Evolutionary conservation across 2,797 vertebrate species (phyloP).

Genomic region (Lates japonicus): DNA sequence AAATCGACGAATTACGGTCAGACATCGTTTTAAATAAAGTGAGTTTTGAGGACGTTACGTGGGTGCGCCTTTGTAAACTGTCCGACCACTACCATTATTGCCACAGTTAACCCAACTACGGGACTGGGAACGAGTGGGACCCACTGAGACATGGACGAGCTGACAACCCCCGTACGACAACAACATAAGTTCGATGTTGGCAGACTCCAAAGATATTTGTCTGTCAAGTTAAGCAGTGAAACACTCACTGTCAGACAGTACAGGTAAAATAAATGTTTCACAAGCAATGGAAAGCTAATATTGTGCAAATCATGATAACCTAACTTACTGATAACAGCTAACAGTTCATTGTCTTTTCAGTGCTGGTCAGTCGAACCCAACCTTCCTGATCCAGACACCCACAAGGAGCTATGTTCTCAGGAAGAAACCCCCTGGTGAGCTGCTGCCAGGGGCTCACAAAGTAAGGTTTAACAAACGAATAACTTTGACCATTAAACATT

Average conservation of each 20-base stretch:
- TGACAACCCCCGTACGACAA: conserved; percentile 79
- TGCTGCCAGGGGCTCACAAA: conserved; percentile 92
- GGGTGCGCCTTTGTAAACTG: conserved; percentile 1
- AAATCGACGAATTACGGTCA: neutral
- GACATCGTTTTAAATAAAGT: neutral
- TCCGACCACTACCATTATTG: conserved; percentile 28
- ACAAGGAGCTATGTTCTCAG: conserved; percentile 89
- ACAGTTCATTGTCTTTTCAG: conserved; percentile 72
- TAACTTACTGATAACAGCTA: neutral
- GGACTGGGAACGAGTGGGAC: conserved; percentile 51
- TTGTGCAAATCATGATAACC: neutral
- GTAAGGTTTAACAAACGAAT: conserved; percentile 67
- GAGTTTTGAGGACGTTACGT: neutral
- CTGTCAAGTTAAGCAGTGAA: conserved; percentile 61
- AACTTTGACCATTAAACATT: neutral
- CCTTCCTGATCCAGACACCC: conserved; percentile 90
- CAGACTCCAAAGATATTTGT: conserved; percentile 87
- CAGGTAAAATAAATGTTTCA: conserved; percentile 82
- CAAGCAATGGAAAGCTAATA: neutral
- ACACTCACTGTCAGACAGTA: conserved; percentile 87
- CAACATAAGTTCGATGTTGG: conserved; percentile 86
- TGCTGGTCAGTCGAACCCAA: conserved; percentile 94
- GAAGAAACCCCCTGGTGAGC: conserved; percentile 92
- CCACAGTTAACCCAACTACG: neutral
- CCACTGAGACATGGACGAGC: conserved; percentile 76